Conservation (phyloP, 2,113 vertebrate species). For the Fulica atra region DNA sequence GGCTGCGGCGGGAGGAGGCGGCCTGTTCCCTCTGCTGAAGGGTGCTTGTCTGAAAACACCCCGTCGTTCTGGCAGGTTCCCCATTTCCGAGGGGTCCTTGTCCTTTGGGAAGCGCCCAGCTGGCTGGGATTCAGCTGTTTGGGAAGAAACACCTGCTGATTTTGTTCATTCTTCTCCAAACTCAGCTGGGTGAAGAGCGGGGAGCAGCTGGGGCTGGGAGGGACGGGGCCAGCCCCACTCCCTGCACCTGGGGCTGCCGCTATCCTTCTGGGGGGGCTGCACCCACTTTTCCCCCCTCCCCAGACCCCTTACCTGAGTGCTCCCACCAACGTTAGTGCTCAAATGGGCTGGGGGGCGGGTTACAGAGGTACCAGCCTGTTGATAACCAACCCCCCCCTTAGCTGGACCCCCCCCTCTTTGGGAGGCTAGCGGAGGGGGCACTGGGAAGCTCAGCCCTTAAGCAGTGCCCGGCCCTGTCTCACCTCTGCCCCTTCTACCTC, state of each 20-base stretch:
- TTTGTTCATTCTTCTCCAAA: background rate
- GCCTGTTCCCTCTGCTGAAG: slow-evolving; percentile 9
- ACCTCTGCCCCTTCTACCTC: background rate
- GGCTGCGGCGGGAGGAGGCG: background rate
- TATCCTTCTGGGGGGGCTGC: background rate
- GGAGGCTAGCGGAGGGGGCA: background rate
- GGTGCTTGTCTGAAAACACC: background rate
- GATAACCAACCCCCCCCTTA: background rate
- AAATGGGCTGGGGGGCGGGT: fast-evolving
- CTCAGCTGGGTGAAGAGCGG: background rate
- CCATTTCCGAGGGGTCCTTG: background rate
- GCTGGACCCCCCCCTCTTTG: background rate
- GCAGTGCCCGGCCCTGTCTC: background rate
- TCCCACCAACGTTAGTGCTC: background rate
- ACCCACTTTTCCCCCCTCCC: background rate
- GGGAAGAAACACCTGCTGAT: background rate
- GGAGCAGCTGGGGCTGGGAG: background rate
- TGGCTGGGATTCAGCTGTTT: background rate
- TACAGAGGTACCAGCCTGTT: background rate
- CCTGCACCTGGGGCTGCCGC: background rate
- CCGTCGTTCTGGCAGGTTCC: background rate
- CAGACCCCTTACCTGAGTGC: background rate
- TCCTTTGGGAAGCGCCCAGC: slow-evolving; percentile 41
- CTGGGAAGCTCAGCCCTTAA: background rate
- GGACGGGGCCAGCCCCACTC: background rate